These are phyloP conservation scores for Zygothrica quintamaculata DNA, from an alignment of 2,888 invertebrate species.

Conservation along the genomic window DNA sequence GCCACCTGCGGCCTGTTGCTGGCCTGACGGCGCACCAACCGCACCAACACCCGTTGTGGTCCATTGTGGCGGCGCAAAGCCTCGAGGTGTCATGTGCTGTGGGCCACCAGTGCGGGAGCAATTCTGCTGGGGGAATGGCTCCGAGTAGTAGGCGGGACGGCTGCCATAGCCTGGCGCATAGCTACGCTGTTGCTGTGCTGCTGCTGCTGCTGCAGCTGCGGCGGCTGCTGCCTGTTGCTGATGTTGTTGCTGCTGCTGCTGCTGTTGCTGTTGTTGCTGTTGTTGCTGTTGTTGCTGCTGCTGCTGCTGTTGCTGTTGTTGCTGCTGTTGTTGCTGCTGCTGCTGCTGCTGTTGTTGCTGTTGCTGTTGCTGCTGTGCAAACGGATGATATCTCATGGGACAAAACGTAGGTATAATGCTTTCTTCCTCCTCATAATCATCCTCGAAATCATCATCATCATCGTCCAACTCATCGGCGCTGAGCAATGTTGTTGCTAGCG, in stretches of 20 bases:
- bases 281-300: slow-evolving; percentile 50
- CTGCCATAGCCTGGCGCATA: slow-evolving; percentile 81
- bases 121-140: slow-evolving; percentile 84
- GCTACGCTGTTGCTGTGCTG: slow-evolving; percentile 64
- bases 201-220: too few species aligned
- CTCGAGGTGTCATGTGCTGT: slow-evolving; percentile 84
- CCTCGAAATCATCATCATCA: slow-evolving; percentile 85
- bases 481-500: slow-evolving; percentile 83
- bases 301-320: slow-evolving; percentile 39
- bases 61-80: slow-evolving; percentile 78
- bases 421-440: slow-evolving; percentile 85
- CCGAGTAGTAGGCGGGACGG: slow-evolving; percentile 84
- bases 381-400: slow-evolving; percentile 82
- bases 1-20: slow-evolving; percentile 1
- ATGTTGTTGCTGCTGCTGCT: slow-evolving; percentile 81
- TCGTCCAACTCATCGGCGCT: slow-evolving; percentile 84
- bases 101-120: slow-evolving; percentile 85
- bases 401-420: slow-evolving; percentile 84
- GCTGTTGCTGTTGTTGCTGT: slow-evolving; percentile 53
- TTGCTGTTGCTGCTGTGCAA: slow-evolving; percentile 69
- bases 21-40: slow-evolving; percentile 17
- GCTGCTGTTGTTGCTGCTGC: slow-evolving; percentile 47
- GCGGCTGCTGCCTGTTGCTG: too few species aligned
- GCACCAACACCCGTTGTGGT: slow-evolving; percentile 39
- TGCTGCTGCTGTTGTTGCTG: slow-evolving; percentile 58